Evolutionary conservation across 2,113 vertebrate species (phyloP).

Genomic region (Ifrita kowaldi): DNA sequence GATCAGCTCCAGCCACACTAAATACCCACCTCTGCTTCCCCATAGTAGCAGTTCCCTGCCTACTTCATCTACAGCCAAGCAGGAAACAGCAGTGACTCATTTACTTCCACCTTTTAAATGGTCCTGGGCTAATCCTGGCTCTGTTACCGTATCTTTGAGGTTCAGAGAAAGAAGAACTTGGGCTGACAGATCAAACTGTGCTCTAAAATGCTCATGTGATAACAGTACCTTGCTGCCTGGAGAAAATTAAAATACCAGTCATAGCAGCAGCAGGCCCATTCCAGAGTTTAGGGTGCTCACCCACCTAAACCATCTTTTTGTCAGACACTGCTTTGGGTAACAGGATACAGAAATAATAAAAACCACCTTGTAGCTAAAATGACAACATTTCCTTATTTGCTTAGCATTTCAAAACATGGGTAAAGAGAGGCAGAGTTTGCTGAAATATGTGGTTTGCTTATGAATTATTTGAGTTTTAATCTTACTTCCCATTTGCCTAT

Average conservation of each 20-base stretch:
- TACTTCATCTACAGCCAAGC: neutral
- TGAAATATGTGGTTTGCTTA: neutral
- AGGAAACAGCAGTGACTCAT: neutral
- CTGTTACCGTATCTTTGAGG: neutral
- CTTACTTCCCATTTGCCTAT: neutral
- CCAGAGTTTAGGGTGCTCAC: neutral
- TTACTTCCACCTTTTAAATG: neutral
- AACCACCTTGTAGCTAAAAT: neutral
- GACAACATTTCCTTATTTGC: neutral
- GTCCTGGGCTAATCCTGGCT: neutral
- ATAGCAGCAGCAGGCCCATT: neutral
- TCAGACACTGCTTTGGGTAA: neutral
- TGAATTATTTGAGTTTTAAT: neutral
- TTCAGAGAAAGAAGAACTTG: neutral
- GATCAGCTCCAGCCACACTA: conserved; percentile 22
- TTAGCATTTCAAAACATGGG: neutral
- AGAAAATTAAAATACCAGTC: neutral
- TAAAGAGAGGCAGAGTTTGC: neutral
- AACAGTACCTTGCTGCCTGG: neutral
- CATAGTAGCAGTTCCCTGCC: neutral
- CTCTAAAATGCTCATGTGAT: neutral
- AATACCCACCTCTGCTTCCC: neutral
- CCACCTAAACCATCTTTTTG: neutral
- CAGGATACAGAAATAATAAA: neutral
- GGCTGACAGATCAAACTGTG: neutral